These are phyloP conservation scores for Conchocele bisecta DNA, from an alignment of 2,888 invertebrate species.

Conservation along the genomic window DNA sequence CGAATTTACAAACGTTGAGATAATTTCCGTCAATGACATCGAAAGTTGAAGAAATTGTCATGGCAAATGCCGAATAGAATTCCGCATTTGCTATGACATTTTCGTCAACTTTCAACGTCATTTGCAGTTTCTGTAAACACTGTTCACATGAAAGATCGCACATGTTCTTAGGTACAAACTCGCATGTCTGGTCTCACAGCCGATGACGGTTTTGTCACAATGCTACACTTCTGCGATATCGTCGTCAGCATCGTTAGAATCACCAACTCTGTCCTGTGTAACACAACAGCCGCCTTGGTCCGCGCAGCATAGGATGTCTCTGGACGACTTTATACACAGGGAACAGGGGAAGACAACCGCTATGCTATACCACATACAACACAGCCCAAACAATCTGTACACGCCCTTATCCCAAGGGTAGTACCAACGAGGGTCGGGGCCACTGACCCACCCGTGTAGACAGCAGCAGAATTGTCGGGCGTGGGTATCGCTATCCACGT, in stretches of 20 bases:
- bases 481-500: slow-evolving; percentile 55
- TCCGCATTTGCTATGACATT: too few relatives aligned
- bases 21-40: too few relatives aligned
- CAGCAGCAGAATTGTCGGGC: slow-evolving; percentile 56
- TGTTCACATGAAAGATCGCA: too few relatives aligned
- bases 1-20: too few relatives aligned
- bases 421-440: slow-evolving; percentile 62
- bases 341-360: slow-evolving; percentile 43
- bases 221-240: slow-evolving; percentile 31
- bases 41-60: too few relatives aligned
- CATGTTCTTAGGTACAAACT: too few relatives aligned
- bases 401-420: slow-evolving; percentile 64
- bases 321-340: slow-evolving; percentile 27
- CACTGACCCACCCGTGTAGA: slow-evolving; percentile 57
- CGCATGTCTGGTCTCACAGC: too few relatives aligned
- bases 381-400: slow-evolving; percentile 33
- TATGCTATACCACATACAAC: slow-evolving; percentile 57
- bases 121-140: too few relatives aligned
- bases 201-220: not conserved
- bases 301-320: slow-evolving; percentile 50
- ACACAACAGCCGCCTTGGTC: slow-evolving; percentile 37
- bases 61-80: too few relatives aligned
- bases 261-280: not conserved
- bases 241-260: slow-evolving; percentile 16
- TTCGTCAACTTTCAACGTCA: too few relatives aligned